phyloP scores from a whole-genome alignment of 2,113 vertebrate species.

The Trichechus manatus region DNA sequence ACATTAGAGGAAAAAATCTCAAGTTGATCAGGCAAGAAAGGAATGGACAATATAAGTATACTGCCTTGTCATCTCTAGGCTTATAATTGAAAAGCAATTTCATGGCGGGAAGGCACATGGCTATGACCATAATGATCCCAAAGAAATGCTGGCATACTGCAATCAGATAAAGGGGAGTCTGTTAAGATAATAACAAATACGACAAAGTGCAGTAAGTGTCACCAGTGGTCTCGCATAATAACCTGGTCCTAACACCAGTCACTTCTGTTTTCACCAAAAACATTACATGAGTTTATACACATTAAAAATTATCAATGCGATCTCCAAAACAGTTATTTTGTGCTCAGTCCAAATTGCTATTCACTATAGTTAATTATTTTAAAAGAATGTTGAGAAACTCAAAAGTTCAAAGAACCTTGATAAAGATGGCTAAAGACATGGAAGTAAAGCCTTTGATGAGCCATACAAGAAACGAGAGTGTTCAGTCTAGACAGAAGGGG shows the following conservation, averaged over 20 bases:
- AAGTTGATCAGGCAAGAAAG: constrained; percentile 12
- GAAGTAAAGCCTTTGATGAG: not conserved
- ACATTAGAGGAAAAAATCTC: not conserved
- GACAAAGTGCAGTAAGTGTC: not conserved
- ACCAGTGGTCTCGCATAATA: not conserved
- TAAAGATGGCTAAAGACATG: not conserved
- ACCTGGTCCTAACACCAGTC: not conserved
- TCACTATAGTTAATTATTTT: not conserved
- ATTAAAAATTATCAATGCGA: not conserved
- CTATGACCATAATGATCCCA: not conserved
- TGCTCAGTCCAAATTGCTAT: not conserved
- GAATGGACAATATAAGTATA: not conserved
- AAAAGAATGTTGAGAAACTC: not conserved
- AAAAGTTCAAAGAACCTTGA: not conserved
- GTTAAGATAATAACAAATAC: not conserved
- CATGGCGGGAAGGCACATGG: not conserved
- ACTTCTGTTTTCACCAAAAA: constrained; percentile 35
- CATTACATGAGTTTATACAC: not conserved
- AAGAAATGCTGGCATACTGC: not conserved
- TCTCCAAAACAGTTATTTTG: not conserved
- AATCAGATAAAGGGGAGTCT: not conserved
- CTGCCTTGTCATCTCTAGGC: not conserved
- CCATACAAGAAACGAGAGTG: not conserved
- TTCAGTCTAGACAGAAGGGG: not conserved
- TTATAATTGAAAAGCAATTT: constrained; percentile 54